Conservation (phyloP, 1,140 invertebrate species). For the Orchesella cincta region DNA sequence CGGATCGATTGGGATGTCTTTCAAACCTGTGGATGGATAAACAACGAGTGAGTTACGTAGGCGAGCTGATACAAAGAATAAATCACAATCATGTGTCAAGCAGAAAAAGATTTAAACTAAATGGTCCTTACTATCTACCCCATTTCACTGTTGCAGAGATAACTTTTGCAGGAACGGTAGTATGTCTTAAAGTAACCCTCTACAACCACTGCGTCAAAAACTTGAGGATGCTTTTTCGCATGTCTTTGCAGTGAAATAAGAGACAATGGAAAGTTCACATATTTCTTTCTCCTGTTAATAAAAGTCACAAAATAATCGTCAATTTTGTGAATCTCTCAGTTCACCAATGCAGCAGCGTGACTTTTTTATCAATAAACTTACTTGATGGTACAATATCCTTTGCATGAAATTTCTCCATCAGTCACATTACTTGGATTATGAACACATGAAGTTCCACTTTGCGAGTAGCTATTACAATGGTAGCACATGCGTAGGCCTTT, state of each 20-base stretch:
- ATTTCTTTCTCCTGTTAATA: background rate
- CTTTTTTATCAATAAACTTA: background rate
- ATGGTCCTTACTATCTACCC: background rate
- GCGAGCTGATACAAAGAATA: too few species aligned
- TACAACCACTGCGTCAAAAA: background rate
- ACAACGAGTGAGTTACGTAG: too few species aligned
- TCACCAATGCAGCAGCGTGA: background rate
- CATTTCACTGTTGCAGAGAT: constrained; percentile 1
- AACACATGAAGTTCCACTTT: background rate
- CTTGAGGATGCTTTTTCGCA: background rate
- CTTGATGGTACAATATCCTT: constrained; percentile 1
- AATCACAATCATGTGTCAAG: too few species aligned
- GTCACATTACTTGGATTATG: constrained; percentile 20
- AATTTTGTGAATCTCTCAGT: too few species aligned
- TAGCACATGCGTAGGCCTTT: constrained; percentile 4
- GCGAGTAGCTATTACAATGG: background rate
- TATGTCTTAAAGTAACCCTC: constrained; percentile 17
- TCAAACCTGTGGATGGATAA: background rate
- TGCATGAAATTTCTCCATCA: constrained; percentile 20
- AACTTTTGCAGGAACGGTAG: constrained; percentile 10
- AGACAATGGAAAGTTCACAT: background rate
- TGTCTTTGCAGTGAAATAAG: background rate
- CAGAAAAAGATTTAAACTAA: background rate
- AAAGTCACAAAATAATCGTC: background rate
- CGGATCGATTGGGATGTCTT: constrained; percentile 5